A percentile compares a stretch with the other conserved stretches of the same genome.
Conservation (phyloP, 1,140 invertebrate genomes). For the Lepidurus packardi region DNA sequence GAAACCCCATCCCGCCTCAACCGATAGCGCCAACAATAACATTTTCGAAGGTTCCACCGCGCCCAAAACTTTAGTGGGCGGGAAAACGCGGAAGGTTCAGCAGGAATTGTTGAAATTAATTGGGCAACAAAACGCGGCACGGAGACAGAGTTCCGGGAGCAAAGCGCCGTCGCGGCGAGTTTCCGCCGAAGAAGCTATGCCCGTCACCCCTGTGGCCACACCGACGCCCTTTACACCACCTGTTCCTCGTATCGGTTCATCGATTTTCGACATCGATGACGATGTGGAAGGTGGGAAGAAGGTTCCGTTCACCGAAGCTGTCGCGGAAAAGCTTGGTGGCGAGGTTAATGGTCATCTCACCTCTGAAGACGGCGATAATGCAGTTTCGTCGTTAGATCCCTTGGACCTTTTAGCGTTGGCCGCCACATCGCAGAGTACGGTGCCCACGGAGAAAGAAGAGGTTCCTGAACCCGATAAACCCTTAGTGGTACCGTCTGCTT, state of each 20-base stretch:
- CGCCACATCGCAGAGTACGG: slow-evolving; percentile 26
- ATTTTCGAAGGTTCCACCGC: slow-evolving; percentile 25
- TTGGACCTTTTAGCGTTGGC: slow-evolving; percentile 32
- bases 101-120: slow-evolving; percentile 32
- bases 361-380: neutral
- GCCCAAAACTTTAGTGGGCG: neutral
- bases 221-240: neutral
- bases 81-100: slow-evolving; percentile 31
- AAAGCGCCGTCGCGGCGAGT: slow-evolving; percentile 29
- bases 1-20: neutral
- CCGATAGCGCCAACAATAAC: slow-evolving; percentile 17
- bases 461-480: slow-evolving; percentile 22
- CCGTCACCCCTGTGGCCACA: neutral
- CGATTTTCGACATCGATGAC: slow-evolving; percentile 35
- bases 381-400: slow-evolving; percentile 7
- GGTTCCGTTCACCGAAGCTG: neutral
- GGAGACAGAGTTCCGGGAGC: slow-evolving; percentile 23
- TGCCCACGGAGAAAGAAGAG: neutral
- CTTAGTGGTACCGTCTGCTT: neutral
- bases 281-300: slow-evolving; percentile 27
- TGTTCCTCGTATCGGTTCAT: slow-evolving; percentile 27
- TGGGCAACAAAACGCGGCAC: slow-evolving; percentile 31
- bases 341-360: neutral
- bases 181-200: slow-evolving; percentile 24
- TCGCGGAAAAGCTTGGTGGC: neutral